Evolutionary conservation across 1,140 invertebrate genomes (phyloP).

Genomic region (Drosophila sturtevanti): DNA sequence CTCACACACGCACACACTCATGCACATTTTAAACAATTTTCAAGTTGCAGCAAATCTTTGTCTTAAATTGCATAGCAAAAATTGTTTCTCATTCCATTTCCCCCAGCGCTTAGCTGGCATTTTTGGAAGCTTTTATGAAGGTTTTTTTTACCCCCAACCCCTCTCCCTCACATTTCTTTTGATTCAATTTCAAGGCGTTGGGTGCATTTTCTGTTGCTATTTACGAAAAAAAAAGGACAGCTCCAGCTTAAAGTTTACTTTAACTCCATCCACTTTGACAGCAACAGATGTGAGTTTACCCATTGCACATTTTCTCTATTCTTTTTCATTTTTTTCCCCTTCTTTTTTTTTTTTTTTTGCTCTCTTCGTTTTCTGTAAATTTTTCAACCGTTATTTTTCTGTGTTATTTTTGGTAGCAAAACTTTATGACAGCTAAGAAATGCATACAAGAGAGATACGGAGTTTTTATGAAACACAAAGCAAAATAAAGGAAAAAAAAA

Average conservation of each 20-base stretch:
- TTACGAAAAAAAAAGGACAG: slow-evolving; percentile 10
- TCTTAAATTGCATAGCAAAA: slow-evolving; percentile 9
- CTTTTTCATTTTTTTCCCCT: neutral
- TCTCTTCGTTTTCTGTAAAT: neutral
- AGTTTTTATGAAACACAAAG: neutral
- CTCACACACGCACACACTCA: no score
- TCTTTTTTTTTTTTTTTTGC: neutral
- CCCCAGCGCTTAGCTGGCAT: slow-evolving; percentile 35
- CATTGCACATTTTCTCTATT: neutral
- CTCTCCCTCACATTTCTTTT: neutral
- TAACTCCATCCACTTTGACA: neutral
- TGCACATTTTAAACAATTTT: slow-evolving; percentile 26
- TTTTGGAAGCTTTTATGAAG: slow-evolving; percentile 4
- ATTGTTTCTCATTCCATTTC: slow-evolving; percentile 2
- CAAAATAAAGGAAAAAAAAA: neutral
- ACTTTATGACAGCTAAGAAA: slow-evolving; percentile 22
- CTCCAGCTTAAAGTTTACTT: slow-evolving; percentile 6
- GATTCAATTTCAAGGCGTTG: slow-evolving; percentile 10
- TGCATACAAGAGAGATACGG: neutral
- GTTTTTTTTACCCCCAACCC: neutral
- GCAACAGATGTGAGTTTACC: slow-evolving; percentile 10
- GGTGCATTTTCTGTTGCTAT: slow-evolving; percentile 9
- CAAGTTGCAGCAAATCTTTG: slow-evolving; percentile 14
- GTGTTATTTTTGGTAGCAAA: slow-evolving; percentile 1
- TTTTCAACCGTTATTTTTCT: neutral